Evolutionary conservation across 2,113 vertebrate species (phyloP), one percentile per base, ranked within the genome.

Genomic region (Megaleporinus macrocephalus): DNA sequence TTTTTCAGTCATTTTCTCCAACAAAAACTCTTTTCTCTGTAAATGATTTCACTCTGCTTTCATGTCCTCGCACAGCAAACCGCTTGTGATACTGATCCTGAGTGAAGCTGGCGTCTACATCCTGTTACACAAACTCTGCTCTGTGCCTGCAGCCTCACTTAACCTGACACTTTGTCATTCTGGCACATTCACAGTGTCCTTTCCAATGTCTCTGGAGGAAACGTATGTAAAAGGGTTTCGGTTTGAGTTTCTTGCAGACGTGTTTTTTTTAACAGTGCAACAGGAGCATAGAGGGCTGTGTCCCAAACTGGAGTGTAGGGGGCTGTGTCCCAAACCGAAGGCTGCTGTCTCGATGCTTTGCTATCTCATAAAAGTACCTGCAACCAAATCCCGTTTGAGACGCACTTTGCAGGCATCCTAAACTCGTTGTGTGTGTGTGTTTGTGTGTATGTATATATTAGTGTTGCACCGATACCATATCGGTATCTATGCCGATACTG

Each of bases 101-200:
- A 84, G 44, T 69, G 79, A 68, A 66, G 53, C 36, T 82, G 79
- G 71, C 77, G 57, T 75, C 74, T 78, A 57, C 44, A 59, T 71
- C 68, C 70, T 76, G 76, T 87, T 72, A 68, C 51, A 79, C 69
- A 78, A 70, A 76, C 75, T 85, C 69, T 61, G 78, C 80, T 41
- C 29, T n/a, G 36, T 33, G 26, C 61, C 51, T 51, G 53, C 29
- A 49, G 61, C 72, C 73, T 80, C 27, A 49, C 73, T 61, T 76
- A 63, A 3, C 29, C 29, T 71, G 80, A 74, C 72, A 55, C 62
- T 71, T 22, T 70, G 30, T 55, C 53, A 81, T 80, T 51, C 78
- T 63, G 81, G 69, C 80, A 83, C 29, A 53, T 73, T 76, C 57
- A 70, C 80, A 47, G 15, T 71, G 73, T 81, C 61, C 18, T 55